Conservation (phyloP, 2,113 vertebrate genomes). For the Mobula birostris region DNA sequence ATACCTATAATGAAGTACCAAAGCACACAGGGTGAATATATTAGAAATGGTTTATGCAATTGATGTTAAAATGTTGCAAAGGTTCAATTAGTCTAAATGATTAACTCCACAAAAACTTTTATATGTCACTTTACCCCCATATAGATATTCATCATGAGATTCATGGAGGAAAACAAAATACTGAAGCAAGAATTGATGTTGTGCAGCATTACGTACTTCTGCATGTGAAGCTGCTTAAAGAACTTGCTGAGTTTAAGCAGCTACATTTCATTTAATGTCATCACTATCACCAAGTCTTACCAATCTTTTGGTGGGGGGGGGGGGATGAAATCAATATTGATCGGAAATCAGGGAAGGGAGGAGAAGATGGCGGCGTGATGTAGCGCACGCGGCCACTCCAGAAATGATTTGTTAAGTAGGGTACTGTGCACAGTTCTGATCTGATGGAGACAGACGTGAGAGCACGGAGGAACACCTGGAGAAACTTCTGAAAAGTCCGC, state of each 20-base stretch:
- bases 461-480: no score
- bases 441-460: no score
- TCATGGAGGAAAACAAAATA: background rate
- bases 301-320: no score
- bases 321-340: no score
- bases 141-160: background rate
- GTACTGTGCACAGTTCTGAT: no score
- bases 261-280: no score
- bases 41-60: background rate
- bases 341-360: no score
- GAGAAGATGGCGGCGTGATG: no score
- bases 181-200: background rate
- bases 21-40: background rate
- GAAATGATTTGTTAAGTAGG: no score
- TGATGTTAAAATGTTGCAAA: background rate
- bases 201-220: background rate
- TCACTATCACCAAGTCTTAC: no score
- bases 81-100: background rate
- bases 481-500: no score
- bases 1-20: background rate
- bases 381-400: no score
- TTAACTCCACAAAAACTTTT: background rate
- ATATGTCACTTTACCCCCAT: background rate
- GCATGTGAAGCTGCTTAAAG: background rate
- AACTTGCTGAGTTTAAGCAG: background rate